Evolutionary conservation across 2,888 invertebrate species (phyloP).

Genomic region (Meandrusa payeni): DNA sequence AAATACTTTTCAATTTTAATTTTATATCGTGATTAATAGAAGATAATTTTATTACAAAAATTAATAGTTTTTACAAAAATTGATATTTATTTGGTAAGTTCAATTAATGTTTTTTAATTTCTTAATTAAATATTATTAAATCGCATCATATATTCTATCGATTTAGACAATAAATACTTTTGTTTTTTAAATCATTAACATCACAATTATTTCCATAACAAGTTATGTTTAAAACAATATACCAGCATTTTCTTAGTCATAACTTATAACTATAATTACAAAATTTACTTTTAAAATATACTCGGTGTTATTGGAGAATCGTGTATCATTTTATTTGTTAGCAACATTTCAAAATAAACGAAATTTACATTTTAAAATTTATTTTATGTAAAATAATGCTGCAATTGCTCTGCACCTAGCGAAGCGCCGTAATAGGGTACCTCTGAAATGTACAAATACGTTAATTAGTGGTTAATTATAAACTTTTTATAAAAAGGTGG

Average conservation of each 20-base stretch:
- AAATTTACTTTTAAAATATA: neutral
- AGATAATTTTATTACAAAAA: no score
- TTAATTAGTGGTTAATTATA: no score
- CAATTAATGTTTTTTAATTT: no score
- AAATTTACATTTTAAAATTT: slow-evolving; percentile 12
- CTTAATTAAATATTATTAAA: no score
- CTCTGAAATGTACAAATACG: slow-evolving; percentile 50
- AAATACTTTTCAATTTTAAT: no score
- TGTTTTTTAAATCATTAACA: neutral
- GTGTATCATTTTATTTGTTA: neutral
- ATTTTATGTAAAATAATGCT: slow-evolving; percentile 55
- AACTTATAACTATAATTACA: slow-evolving; percentile 21
- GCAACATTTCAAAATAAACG: slow-evolving; percentile 1
- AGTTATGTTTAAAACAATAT: neutral
- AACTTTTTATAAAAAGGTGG: no score
- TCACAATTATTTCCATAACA: slow-evolving; percentile 22
- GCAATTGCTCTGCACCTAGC: slow-evolving; percentile 59
- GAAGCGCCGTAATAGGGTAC: slow-evolving; percentile 52
- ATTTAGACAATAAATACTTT: no score
- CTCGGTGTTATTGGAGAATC: neutral
- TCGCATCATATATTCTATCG: no score
- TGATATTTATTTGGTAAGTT: no score
- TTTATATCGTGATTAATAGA: no score
- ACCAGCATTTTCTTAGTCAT: neutral
- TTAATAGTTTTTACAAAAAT: no score